Evolutionary conservation across 2,888 invertebrate genomes (phyloP).

Genomic region (Chymomyza caudatula): DNA sequence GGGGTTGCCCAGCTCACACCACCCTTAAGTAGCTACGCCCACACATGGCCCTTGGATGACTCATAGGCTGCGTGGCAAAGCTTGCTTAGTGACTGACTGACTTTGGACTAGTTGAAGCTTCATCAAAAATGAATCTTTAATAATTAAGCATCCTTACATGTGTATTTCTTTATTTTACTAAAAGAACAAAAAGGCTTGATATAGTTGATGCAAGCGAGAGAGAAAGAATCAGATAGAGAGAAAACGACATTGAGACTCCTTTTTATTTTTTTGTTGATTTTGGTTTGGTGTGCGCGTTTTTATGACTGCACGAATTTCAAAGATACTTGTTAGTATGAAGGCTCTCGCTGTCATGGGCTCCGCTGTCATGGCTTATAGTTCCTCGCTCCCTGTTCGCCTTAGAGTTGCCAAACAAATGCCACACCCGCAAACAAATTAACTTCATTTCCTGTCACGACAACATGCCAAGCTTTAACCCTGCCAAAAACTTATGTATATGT

Average conservation of each 20-base stretch:
- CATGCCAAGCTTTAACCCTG: constrained; percentile 49
- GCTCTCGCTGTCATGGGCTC: constrained; percentile 4
- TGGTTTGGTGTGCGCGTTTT: not conserved
- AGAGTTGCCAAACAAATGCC: constrained; percentile 28
- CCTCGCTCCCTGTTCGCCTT: not conserved
- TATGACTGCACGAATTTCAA: not conserved
- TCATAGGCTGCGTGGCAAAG: not conserved
- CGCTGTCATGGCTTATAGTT: constrained; percentile 2
- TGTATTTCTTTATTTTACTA: not conserved
- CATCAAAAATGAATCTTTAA: not conserved
- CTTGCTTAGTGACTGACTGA: not conserved
- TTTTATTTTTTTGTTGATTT: too few species aligned
- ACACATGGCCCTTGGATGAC: not conserved
- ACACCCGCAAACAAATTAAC: constrained; percentile 67
- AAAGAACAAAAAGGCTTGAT: constrained; percentile 8
- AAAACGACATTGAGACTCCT: too few species aligned
- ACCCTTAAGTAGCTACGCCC: not conserved
- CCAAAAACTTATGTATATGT: constrained; percentile 35
- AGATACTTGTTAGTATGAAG: not conserved
- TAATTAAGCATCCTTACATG: not conserved
- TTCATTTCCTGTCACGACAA: constrained; percentile 63
- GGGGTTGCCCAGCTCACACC: constrained; percentile 1
- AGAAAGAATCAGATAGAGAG: not conserved
- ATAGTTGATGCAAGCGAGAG: too few species aligned
- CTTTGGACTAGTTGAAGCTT: too few species aligned